Evolutionary conservation across 2,113 vertebrate species (phyloP).

Genomic region (Camelus dromedarius): DNA sequence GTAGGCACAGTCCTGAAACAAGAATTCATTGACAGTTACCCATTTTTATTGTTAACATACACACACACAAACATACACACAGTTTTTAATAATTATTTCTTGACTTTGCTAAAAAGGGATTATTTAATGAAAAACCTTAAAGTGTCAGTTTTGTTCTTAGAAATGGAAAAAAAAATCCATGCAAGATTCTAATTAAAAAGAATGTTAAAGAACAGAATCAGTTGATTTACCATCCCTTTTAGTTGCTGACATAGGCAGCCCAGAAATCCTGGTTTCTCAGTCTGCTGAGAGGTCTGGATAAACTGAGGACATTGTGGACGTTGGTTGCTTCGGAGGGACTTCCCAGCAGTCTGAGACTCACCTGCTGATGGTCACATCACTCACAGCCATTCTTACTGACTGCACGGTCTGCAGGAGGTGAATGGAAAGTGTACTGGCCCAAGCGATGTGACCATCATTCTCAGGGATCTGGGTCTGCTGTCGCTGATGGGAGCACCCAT

Average conservation of each 20-base stretch:
- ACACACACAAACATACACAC: background rate
- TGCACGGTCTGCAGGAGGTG: background rate
- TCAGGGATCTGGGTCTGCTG: background rate
- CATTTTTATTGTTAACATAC: background rate
- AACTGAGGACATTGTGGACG: too few species aligned
- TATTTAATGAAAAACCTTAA: background rate
- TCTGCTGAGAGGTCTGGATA: background rate
- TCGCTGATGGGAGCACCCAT: background rate
- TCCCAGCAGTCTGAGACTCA: background rate
- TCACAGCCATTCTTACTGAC: background rate
- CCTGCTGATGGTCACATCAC: background rate
- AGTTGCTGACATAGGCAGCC: background rate
- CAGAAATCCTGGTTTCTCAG: background rate
- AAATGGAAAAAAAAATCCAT: background rate
- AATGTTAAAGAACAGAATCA: background rate
- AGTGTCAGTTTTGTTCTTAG: slow-evolving; percentile 4
- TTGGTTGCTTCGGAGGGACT: background rate
- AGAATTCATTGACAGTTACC: background rate
- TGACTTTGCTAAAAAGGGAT: background rate
- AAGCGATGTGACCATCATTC: background rate
- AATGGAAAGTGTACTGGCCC: background rate
- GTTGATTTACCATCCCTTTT: background rate
- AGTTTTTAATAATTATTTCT: background rate
- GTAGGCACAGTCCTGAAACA: background rate
- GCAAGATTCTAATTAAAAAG: background rate